phyloP scores from a whole-genome alignment of 2,797 vertebrate species.

The Coracias cyanogaster region DNA sequence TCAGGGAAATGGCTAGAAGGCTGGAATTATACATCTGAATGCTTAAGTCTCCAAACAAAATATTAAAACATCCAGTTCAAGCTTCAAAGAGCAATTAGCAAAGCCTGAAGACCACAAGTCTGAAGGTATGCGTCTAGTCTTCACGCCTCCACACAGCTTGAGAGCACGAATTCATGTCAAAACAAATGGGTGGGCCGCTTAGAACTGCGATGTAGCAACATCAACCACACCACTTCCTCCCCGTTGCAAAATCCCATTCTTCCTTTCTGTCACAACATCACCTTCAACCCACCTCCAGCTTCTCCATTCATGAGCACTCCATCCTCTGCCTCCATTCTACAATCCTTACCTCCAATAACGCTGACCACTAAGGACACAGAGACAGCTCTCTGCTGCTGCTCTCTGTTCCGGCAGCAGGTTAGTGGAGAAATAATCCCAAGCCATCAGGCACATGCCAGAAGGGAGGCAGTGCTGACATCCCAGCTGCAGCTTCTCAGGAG shows the following conservation, averaged over 20 bases:
- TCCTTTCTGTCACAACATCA: background rate
- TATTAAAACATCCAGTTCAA: background rate
- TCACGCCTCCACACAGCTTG: background rate
- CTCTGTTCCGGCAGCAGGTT: background rate
- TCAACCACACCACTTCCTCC: background rate
- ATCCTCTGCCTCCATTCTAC: background rate
- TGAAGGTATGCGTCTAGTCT: rapidly evolving
- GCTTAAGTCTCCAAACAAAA: conserved; percentile 11
- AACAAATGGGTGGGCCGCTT: background rate
- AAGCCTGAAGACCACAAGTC: background rate
- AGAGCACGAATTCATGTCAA: background rate
- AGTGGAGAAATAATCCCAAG: background rate
- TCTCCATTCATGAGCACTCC: rapidly evolving
- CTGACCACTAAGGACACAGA: rapidly evolving
- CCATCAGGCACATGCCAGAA: background rate
- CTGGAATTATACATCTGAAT: conserved; percentile 11
- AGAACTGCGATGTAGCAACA: background rate
- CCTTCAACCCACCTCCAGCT: background rate
- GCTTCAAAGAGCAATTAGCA: conserved; percentile 7
- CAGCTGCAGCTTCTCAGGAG: background rate
- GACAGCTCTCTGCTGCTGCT: background rate
- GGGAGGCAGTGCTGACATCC: background rate
- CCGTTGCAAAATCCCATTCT: background rate
- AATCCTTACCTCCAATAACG: background rate
- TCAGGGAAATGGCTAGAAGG: background rate